Evolutionary conservation across 2,113 vertebrate genomes (phyloP).

Genomic region (Dromiciops gliroides): DNA sequence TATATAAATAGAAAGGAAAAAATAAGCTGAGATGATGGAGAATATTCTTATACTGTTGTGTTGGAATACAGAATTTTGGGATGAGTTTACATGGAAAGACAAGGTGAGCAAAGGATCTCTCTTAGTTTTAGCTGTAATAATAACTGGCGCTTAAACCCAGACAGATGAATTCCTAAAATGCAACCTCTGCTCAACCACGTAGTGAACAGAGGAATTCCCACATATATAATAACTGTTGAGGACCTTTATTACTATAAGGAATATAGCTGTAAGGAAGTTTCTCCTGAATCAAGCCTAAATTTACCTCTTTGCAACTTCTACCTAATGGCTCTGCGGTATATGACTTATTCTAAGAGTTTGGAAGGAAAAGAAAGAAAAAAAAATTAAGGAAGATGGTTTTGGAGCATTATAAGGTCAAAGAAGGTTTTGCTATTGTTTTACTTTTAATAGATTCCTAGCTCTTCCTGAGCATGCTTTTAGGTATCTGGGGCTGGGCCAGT

Average conservation of each 20-base stretch:
- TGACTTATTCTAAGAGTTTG: background rate
- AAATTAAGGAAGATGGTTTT: background rate
- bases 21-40: too few relatives aligned
- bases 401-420: background rate
- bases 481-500: background rate
- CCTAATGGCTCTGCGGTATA: background rate
- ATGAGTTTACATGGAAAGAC: too few relatives aligned
- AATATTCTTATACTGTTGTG: too few relatives aligned
- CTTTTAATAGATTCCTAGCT: background rate
- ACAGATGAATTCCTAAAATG: too few relatives aligned
- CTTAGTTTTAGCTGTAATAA: too few relatives aligned
- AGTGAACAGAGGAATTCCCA: too few relatives aligned
- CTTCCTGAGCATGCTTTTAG: background rate
- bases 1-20: too few relatives aligned
- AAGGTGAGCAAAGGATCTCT: too few relatives aligned
- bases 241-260: background rate
- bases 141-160: too few relatives aligned
- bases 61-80: too few relatives aligned
- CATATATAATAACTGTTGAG: too few relatives aligned
- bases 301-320: background rate
- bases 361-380: background rate
- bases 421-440: background rate
- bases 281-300: background rate
- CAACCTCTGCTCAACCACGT: too few relatives aligned
- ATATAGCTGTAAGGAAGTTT: background rate